These are phyloP conservation scores for Caenorhabditis sp. DNA, from an alignment of 2,888 invertebrate species.

Conservation along the genomic window DNA sequence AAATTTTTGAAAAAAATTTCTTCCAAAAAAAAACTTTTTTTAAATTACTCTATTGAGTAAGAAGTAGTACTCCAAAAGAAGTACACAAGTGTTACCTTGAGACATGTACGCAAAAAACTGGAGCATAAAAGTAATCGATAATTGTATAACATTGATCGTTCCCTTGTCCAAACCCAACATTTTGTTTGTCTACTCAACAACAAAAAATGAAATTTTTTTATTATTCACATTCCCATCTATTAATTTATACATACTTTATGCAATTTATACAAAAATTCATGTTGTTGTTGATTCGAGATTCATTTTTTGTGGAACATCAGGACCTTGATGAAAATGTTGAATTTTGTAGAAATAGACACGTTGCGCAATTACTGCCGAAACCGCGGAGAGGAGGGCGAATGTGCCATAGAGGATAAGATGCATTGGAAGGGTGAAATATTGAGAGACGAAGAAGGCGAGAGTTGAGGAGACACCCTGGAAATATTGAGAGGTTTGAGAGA, in stretches of 20 bases:
- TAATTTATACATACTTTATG: background rate
- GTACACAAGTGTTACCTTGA: conserved; percentile 10
- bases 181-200: background rate
- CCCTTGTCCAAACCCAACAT: conserved; percentile 17
- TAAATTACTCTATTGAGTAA: too few species aligned
- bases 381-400: conserved; percentile 29
- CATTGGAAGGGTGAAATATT: conserved; percentile 22
- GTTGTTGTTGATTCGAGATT: too few species aligned
- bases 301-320: too few species aligned
- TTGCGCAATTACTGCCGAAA: conserved; percentile 25
- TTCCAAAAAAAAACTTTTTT: too few species aligned
- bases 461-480: conserved; percentile 28
- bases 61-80: too few species aligned
- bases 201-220: background rate
- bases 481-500: background rate
- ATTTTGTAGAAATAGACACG: conserved; percentile 26
- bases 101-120: conserved; percentile 41
- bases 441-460: conserved; percentile 26
- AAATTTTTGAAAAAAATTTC: too few species aligned
- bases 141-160: conserved; percentile 19
- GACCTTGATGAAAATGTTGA: conserved; percentile 28
- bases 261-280: too few species aligned
- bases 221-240: conserved; percentile 2
- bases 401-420: conserved; percentile 24
- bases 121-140: conserved; percentile 32